Base-by-base conservation (phyloP, 2,888 invertebrate genomes). In the Chouioia cunea region DNA sequence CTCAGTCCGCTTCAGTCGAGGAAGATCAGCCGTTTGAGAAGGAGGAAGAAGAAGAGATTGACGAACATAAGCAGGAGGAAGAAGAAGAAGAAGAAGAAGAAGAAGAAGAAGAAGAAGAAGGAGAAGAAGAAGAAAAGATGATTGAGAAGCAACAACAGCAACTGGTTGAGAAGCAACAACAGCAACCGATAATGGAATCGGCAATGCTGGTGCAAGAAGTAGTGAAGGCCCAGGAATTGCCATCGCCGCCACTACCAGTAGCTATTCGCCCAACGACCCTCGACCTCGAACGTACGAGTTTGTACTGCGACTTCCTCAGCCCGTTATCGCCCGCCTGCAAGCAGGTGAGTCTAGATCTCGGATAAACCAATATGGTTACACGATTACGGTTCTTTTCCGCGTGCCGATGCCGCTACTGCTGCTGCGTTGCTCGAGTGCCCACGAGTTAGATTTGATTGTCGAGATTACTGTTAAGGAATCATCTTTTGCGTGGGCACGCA, bases 261-360 rank as follows among this genome's bases (percentile, higher is more conserved):
- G 36, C 36, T 1, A 36, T 36, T 36, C 76, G 80, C 58, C 79
- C 82, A 4, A 71, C 76, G 63, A 80, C 76, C 58, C 73, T 81
- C 68, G 77, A 74, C 53, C 71, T 82, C 57, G 71, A 65, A n/a
- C 76, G 77, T 54, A 73, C 70, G 48, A 76, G 73, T 63, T 73
- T 76, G 22, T 60, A 74, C 27, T 69, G 77, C 46, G 75, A 76
- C 44, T 77, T 79, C 56, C 77, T 81, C 60, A 79, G 80, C 48
- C 79, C 82, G 14, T 46, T 80, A 59, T 79, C 82, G 10, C 81
- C 82, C n/a, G 79, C 77, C 27, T 79, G 79, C 27, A 81, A 79
- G 44, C 79, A 79, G 74, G 80, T 79, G 36, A 74, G 76, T 62
- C 71, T 54, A 15, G 36, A 36, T 36, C 12, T 12, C 36, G 12